Evolutionary conservation across 2,797 vertebrate genomes (phyloP).

Genomic region (Epinephelus malabaricus): DNA sequence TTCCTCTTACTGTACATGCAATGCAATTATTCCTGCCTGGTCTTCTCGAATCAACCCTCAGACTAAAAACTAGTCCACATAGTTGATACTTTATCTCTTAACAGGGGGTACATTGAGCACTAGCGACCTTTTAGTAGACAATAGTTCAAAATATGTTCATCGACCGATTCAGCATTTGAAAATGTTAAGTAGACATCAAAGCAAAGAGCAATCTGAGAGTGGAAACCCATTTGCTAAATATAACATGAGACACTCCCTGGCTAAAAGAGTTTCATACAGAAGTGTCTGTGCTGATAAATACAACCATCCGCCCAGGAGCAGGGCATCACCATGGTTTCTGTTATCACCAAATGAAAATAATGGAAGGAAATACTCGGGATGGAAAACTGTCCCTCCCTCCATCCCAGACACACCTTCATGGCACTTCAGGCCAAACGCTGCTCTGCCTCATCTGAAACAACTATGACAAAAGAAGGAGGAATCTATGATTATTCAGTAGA

Average conservation of each 20-base stretch:
- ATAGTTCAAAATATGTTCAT: constrained; percentile 1
- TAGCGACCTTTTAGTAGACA: neutral
- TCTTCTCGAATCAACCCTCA: neutral
- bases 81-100: neutral
- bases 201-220: constrained; percentile 17
- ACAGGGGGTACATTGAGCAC: neutral
- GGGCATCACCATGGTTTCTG: constrained; percentile 63
- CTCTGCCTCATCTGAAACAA: constrained; percentile 48
- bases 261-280: constrained; percentile 34
- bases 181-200: constrained; percentile 18
- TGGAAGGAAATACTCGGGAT: constrained; percentile 73
- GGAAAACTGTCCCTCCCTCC: constrained; percentile 80
- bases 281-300: constrained; percentile 60
- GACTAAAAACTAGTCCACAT: neutral
- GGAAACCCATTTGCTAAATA: constrained; percentile 61
- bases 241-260: constrained; percentile 53
- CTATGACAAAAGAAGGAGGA: constrained; percentile 28
- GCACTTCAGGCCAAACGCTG: constrained; percentile 33
- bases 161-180: constrained; percentile 13
- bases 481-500: constrained; percentile 29
- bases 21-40: neutral
- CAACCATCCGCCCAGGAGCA: constrained; percentile 55
- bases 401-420: constrained; percentile 55
- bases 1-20: neutral
- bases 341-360: constrained; percentile 80